Evolutionary conservation across 2,113 vertebrate genomes (phyloP).

Genomic region (Melanostigma gelatinosum): DNA sequence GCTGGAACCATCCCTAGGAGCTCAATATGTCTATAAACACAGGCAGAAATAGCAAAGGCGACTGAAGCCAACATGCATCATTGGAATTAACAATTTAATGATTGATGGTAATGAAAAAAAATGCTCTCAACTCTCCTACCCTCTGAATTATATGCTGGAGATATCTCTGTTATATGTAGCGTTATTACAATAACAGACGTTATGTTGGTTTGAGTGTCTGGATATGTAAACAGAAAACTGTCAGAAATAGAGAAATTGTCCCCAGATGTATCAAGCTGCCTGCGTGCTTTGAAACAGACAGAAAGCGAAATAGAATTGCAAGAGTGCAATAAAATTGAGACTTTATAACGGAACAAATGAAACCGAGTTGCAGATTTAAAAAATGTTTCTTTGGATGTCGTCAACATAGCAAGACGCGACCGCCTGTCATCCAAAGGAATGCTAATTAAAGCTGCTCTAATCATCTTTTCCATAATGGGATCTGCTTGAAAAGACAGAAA

Average conservation of each 20-base stretch:
- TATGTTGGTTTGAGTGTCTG: neutral
- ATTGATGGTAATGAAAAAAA: slow-evolving; percentile 68
- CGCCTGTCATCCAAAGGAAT: slow-evolving; percentile 48
- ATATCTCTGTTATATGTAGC: slow-evolving; percentile 33
- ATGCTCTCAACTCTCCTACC: slow-evolving; percentile 41
- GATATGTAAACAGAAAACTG: slow-evolving; percentile 31
- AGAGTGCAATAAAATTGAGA: slow-evolving; percentile 5
- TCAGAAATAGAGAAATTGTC: slow-evolving; percentile 26
- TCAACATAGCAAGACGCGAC: slow-evolving; percentile 19
- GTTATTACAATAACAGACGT: slow-evolving; percentile 16
- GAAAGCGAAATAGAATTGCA: slow-evolving; percentile 22
- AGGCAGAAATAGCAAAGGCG: slow-evolving; percentile 54
- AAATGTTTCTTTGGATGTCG: slow-evolving; percentile 24
- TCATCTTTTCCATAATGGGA: slow-evolving; percentile 53
- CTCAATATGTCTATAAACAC: slow-evolving; percentile 51
- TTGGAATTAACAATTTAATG: slow-evolving; percentile 66
- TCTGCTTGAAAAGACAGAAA: slow-evolving; percentile 27
- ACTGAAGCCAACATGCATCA: slow-evolving; percentile 66
- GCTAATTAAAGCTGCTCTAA: slow-evolving; percentile 54
- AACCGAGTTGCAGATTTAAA: slow-evolving; percentile 20
- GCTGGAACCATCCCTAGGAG: slow-evolving; percentile 30
- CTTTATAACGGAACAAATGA: slow-evolving; percentile 8
- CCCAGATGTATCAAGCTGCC: neutral
- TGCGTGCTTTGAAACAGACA: slow-evolving; percentile 17
- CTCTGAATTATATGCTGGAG: slow-evolving; percentile 39